Conservation (phyloP, 2,888 invertebrate genomes). For the Ornithoptera alexandrae region DNA sequence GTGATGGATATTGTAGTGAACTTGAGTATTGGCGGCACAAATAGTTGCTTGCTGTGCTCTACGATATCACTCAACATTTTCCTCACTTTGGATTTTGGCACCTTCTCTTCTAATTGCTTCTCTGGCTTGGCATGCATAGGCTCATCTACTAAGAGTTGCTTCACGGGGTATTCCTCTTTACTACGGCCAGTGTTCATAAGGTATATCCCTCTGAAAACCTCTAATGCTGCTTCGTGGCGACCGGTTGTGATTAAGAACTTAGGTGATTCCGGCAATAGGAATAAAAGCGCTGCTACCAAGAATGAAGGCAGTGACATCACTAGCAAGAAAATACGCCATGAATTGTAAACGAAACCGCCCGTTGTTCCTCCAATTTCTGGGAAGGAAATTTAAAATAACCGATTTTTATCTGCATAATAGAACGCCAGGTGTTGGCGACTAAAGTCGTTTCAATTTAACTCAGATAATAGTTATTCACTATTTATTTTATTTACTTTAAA, state of each 20-base stretch:
- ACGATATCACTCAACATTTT: slow-evolving; percentile 88
- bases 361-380: slow-evolving; percentile 85
- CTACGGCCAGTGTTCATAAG: slow-evolving; percentile 89
- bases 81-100: slow-evolving; percentile 83
- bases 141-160: slow-evolving; percentile 83
- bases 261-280: slow-evolving; percentile 93
- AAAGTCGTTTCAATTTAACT: no score
- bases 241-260: slow-evolving; percentile 91
- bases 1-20: slow-evolving; percentile 91
- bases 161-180: slow-evolving; percentile 87
- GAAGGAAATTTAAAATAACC: neutral
- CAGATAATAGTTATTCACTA: no score
- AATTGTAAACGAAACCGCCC: slow-evolving; percentile 88
- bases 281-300: slow-evolving; percentile 89
- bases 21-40: slow-evolving; percentile 88
- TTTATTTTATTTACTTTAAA: no score
- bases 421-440: no score
- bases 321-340: slow-evolving; percentile 94
- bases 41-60: slow-evolving; percentile 90
- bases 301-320: slow-evolving; percentile 94
- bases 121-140: slow-evolving; percentile 70
- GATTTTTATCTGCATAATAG: neutral
- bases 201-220: slow-evolving; percentile 90
- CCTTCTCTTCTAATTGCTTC: slow-evolving; percentile 81
- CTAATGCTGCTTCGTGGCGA: slow-evolving; percentile 88